phyloP scores from a whole-genome alignment of 2,888 invertebrate species.

The Miltochrista miniata region DNA sequence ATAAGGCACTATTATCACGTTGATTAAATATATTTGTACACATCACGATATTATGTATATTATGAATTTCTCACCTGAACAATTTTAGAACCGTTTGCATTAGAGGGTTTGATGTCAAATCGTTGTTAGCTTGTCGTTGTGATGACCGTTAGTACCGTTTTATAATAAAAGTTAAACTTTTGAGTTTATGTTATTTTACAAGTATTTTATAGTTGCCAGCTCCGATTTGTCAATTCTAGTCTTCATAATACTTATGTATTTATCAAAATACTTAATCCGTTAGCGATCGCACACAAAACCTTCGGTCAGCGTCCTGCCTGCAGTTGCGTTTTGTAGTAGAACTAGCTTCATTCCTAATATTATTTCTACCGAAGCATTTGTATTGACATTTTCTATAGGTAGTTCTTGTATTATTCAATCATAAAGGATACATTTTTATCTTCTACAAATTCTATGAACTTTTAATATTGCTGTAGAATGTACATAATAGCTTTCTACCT shows the following conservation, averaged over 20 bases:
- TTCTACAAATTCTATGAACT: too few relatives aligned
- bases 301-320: too few relatives aligned
- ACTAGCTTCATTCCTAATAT: too few relatives aligned
- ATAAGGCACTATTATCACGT: conserved; percentile 25
- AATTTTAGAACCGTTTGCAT: conserved; percentile 14
- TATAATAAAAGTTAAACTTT: conserved; percentile 28
- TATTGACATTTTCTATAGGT: too few relatives aligned
- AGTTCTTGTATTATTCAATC: too few relatives aligned
- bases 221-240: conserved; percentile 61
- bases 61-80: conserved; percentile 9
- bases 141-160: conserved; percentile 33
- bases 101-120: conserved; percentile 14
- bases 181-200: conserved; percentile 25
- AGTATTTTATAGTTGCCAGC: conserved; percentile 37
- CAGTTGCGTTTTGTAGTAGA: too few relatives aligned
- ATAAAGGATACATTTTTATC: too few relatives aligned
- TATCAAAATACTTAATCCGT: conserved; percentile 46
- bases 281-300: too few relatives aligned
- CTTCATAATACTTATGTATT: conserved; percentile 59
- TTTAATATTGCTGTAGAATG: too few relatives aligned
- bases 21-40: conserved; percentile 17
- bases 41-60: conserved; percentile 13
- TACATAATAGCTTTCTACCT: too few relatives aligned
- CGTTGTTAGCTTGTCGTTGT: conserved; percentile 30
- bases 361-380: too few relatives aligned